Conservation (phyloP, 1,140 invertebrate genomes). For the Lepidurus arcticus region DNA sequence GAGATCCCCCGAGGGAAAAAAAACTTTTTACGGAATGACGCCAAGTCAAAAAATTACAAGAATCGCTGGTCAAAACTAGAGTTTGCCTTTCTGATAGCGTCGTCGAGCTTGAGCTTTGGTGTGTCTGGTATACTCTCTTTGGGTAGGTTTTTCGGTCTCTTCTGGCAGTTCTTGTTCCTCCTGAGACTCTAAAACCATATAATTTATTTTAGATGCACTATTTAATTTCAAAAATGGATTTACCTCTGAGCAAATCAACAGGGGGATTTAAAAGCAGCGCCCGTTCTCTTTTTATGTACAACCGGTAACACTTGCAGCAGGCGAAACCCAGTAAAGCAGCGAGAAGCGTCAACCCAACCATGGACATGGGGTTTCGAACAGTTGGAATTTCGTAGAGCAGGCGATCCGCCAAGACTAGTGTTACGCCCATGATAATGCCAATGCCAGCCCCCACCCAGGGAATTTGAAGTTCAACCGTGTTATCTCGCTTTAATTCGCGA, state of each 20-base stretch:
- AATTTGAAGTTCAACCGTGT: slow-evolving; percentile 59
- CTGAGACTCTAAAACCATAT: slow-evolving; percentile 28
- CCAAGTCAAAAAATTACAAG: not conserved
- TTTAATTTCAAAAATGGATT: slow-evolving; percentile 22
- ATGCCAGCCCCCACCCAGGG: slow-evolving; percentile 68
- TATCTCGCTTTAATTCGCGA: slow-evolving; percentile 53
- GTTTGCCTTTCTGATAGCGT: slow-evolving; percentile 60
- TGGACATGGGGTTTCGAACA: slow-evolving; percentile 55
- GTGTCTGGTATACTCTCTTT: slow-evolving; percentile 47
- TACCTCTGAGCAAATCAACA: slow-evolving; percentile 47
- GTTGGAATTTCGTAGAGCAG: slow-evolving; percentile 58
- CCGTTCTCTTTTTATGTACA: slow-evolving; percentile 52
- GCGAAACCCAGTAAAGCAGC: slow-evolving; percentile 56
- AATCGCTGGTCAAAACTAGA: not conserved
- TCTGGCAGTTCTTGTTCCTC: slow-evolving; percentile 39
- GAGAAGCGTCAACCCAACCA: slow-evolving; percentile 53
- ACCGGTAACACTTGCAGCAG: slow-evolving; percentile 51
- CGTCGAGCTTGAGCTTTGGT: slow-evolving; percentile 64
- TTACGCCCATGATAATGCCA: slow-evolving; percentile 64
- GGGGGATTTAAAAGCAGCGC: slow-evolving; percentile 52
- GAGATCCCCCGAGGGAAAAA: not conserved
- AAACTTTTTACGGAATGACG: not conserved
- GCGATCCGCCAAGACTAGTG: slow-evolving; percentile 63
- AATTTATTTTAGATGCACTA: slow-evolving; percentile 3
- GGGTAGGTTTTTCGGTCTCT: slow-evolving; percentile 38